Conservation (phyloP, 30 jellyfish, hydroid and myxozoan genomes). For the Catostylus mosaicus region DNA sequence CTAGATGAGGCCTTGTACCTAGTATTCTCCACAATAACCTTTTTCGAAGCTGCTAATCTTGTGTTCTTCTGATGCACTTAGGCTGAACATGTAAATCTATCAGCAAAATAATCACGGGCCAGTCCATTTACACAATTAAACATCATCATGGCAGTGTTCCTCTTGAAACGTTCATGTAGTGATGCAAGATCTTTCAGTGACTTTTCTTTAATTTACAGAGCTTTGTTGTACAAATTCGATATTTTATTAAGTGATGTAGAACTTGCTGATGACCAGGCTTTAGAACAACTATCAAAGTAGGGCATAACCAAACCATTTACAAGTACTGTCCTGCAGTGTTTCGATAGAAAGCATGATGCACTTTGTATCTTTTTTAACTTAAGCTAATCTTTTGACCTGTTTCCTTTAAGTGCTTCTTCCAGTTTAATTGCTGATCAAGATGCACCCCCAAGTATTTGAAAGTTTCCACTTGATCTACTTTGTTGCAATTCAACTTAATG, state of each 20-base stretch:
- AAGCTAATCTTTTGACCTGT: conserved; percentile 37
- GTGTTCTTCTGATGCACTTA: conserved; percentile 20
- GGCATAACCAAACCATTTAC: conserved; percentile 41
- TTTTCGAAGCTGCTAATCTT: conserved; percentile 44
- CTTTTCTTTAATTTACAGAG: conserved; percentile 31
- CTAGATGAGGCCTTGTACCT: conserved; percentile 47
- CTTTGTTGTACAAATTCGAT: conserved; percentile 18
- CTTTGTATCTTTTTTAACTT: conserved; percentile 14
- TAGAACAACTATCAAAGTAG: conserved; percentile 23
- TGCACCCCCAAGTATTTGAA: conserved; percentile 36
- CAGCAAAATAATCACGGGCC: conserved; percentile 30
- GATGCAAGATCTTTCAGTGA: conserved; percentile 31
- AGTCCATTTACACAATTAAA: conserved; percentile 1
- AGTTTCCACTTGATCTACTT: conserved; percentile 25
- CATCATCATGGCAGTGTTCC: conserved; percentile 29
- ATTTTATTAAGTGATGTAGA: conserved; percentile 25
- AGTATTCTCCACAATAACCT: conserved; percentile 24
- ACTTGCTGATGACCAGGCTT: conserved; percentile 59
- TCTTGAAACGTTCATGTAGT: conserved; percentile 6
- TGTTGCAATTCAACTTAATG: conserved; percentile 24
- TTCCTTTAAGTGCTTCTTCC: conserved; percentile 39
- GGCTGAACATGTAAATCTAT: conserved; percentile 16
- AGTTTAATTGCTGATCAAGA: conserved; percentile 44
- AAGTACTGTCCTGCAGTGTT: conserved; percentile 33
- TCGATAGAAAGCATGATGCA: conserved; percentile 16